Conservation (phyloP, 1,140 invertebrate species). For the Reticulitermes speratus region DNA sequence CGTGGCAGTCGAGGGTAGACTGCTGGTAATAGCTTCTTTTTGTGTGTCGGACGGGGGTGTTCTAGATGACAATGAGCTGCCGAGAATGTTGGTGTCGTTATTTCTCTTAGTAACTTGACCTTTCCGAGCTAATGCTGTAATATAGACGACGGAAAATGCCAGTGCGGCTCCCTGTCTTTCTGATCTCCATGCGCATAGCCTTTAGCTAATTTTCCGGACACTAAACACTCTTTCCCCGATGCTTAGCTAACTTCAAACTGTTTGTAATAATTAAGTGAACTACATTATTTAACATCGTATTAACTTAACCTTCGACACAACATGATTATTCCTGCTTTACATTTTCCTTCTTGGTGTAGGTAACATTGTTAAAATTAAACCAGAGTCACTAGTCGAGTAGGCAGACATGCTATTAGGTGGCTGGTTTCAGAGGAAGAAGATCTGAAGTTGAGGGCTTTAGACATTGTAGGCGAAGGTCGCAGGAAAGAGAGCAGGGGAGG, state of each 20-base stretch:
- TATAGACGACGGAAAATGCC: background rate
- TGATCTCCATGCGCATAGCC: background rate
- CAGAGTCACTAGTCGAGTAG: too few species aligned
- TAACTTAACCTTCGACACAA: too few species aligned
- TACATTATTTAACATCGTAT: background rate
- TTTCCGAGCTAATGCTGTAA: conserved; percentile 11
- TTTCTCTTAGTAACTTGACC: conserved; percentile 1
- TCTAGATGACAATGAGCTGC: conserved; percentile 6
- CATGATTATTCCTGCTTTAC: too few species aligned
- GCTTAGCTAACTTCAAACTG: background rate
- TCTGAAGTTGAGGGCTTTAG: too few species aligned
- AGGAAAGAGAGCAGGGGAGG: too few species aligned
- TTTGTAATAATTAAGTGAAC: background rate
- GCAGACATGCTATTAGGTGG: too few species aligned
- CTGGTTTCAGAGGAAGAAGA: too few species aligned
- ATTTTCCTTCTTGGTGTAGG: too few species aligned
- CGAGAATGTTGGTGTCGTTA: background rate
- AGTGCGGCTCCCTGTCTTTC: background rate
- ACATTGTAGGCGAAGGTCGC: too few species aligned
- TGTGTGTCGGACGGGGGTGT: background rate
- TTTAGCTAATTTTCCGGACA: background rate
- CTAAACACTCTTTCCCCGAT: background rate
- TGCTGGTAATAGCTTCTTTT: conserved; percentile 6
- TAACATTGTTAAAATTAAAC: too few species aligned
- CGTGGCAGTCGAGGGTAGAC: background rate